These are phyloP conservation scores for Amphipoea oculea DNA, from an alignment of 2,888 invertebrate genomes.

Conservation along the genomic window DNA sequence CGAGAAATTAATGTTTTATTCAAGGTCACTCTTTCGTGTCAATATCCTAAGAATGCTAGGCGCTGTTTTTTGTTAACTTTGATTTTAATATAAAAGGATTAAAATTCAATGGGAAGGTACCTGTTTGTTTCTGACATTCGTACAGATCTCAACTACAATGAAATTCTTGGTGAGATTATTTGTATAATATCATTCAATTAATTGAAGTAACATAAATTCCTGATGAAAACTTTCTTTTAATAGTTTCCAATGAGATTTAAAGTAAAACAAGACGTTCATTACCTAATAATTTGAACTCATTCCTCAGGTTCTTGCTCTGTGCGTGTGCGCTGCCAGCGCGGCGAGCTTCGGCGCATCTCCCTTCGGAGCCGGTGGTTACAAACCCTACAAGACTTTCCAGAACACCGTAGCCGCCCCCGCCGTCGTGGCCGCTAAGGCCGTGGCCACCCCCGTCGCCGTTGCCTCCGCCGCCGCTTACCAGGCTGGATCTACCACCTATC, in stretches of 20 bases:
- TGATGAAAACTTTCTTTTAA: background rate
- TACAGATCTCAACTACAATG: slow-evolving; percentile 77
- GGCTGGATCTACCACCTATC: slow-evolving; percentile 1
- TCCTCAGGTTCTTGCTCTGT: slow-evolving; percentile 72
- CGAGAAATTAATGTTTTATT: slow-evolving; percentile 64
- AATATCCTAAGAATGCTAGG: slow-evolving; percentile 65
- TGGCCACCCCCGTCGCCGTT: slow-evolving; percentile 17
- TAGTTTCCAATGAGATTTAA: background rate
- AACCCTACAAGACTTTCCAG: background rate
- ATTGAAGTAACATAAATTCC: background rate
- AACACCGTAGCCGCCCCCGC: background rate
- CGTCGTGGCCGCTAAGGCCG: slow-evolving; percentile 27
- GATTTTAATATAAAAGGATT: slow-evolving; percentile 75
- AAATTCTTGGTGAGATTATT: slow-evolving; percentile 76
- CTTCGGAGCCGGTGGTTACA: slow-evolving; percentile 7
- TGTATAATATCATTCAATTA: background rate
- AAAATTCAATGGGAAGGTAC: slow-evolving; percentile 60
- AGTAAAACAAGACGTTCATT: background rate
- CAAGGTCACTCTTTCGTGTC: slow-evolving; percentile 73
- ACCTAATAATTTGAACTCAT: background rate
- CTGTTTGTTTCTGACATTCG: slow-evolving; percentile 72
- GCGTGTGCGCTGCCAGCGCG: slow-evolving; percentile 74
- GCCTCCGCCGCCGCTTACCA: slow-evolving; percentile 6
- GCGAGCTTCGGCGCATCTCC: slow-evolving; percentile 59
- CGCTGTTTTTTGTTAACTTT: slow-evolving; percentile 66